A percentile compares a stretch with the other conserved stretches of the same genome.
Conservation (phyloP, 1,140 invertebrate species). For the Thaumatotibia leucotreta region DNA sequence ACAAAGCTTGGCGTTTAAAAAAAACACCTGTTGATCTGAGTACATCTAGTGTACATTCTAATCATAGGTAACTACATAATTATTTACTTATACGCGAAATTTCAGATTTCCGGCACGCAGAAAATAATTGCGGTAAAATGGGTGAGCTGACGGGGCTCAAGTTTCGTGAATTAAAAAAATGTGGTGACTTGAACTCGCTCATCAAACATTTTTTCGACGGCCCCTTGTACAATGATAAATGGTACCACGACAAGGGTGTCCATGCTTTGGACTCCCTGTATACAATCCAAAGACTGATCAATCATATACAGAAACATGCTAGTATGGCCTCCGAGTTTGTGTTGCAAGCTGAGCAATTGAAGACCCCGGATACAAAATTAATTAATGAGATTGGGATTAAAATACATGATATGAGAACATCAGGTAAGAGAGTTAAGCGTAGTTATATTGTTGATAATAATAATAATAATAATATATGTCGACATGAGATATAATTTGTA, state of each 20-base stretch:
- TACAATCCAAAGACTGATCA: slow-evolving; percentile 43
- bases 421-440: slow-evolving; percentile 14
- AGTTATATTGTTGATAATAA: no score
- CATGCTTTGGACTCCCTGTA: slow-evolving; percentile 42
- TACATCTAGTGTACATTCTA: neutral
- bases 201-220: slow-evolving; percentile 59
- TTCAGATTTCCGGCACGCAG: slow-evolving; percentile 48
- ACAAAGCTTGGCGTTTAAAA: no score
- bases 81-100: neutral
- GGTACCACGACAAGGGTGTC: slow-evolving; percentile 36
- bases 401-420: slow-evolving; percentile 21
- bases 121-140: slow-evolving; percentile 48
- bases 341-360: slow-evolving; percentile 23
- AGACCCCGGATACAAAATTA: slow-evolving; percentile 19
- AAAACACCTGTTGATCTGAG: no score
- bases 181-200: slow-evolving; percentile 49
- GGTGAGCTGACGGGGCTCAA: slow-evolving; percentile 48
- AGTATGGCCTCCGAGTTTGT: slow-evolving; percentile 28
- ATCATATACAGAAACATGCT: slow-evolving; percentile 45
- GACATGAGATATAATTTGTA: no score
- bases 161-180: slow-evolving; percentile 46
- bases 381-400: slow-evolving; percentile 33
- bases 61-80: neutral
- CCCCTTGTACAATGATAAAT: slow-evolving; percentile 42
- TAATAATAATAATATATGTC: no score